Conservation (phyloP, 2,113 vertebrate species). For the Scalopus aquaticus region DNA sequence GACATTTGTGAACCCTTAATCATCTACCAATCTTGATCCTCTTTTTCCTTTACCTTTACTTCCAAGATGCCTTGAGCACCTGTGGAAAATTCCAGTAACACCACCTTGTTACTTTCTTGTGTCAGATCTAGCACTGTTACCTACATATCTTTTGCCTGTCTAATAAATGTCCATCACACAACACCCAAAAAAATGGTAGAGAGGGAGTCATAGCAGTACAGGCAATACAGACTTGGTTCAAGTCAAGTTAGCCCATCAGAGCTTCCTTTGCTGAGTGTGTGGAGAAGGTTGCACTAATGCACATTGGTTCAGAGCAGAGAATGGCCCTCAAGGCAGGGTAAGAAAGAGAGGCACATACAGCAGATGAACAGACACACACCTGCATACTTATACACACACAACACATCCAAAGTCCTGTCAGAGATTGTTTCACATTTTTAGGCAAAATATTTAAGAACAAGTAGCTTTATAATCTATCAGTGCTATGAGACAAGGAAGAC, state of each 20-base stretch:
- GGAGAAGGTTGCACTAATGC: neutral
- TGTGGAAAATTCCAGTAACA: neutral
- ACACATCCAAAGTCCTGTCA: neutral
- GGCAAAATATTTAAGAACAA: constrained; percentile 10
- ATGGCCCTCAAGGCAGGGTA: neutral
- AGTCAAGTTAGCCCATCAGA: neutral
- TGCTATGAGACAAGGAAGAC: neutral
- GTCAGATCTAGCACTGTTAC: neutral
- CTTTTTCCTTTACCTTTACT: neutral
- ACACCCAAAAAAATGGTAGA: neutral
- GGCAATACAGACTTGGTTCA: neutral
- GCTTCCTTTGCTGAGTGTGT: neutral
- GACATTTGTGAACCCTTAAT: neutral
- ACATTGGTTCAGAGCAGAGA: neutral
- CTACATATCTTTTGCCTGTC: neutral
- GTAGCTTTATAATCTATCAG: neutral
- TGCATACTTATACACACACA: too few relatives aligned
- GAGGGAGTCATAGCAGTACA: neutral
- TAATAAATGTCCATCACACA: neutral
- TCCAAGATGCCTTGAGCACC: neutral
- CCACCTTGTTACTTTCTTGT: neutral
- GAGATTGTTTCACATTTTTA: neutral
- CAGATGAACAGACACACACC: neutral
- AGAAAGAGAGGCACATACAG: neutral
- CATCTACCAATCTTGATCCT: neutral